Base-by-base conservation (phyloP, 2,888 invertebrate species). In the Byasa hedistus region DNA sequence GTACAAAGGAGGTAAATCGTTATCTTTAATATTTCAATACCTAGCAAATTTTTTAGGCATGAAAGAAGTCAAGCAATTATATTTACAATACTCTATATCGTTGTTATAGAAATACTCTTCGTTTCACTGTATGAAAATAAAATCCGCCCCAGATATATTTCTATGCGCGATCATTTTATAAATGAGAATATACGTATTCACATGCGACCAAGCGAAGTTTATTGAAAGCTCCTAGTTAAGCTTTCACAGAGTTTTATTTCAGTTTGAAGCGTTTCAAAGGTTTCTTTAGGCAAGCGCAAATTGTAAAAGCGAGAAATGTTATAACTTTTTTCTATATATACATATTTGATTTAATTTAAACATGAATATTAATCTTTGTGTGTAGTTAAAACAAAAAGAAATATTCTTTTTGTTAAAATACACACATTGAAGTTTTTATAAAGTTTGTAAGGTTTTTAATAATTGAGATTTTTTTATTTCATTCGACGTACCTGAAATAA, bases 201-300 rank as follows among this genome's bases (percentile, higher is more conserved):
- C 39, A 61, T 66, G 61, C 66, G 57, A 66, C 66, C 57, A 23
- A 61, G 57, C 57, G 57, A 66, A 66, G 57, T 66, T 66, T 57
- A 58, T 61, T 58, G 65, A 66, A 66, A 66, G 61, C 61, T 65
- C 61, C 61, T 65, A 65, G 65, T 65, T 65, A 61, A 56, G 65
- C 66, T 61, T 66, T 66, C 65, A 61, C 52, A 61, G 24, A 61
- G 56, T 65, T 65, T 65, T 52, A 66, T 61, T 66, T 61, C 52
- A 66, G 57, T 61, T 61, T 61, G 61, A 52, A 61, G 54, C 57
- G 24, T 66, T 66, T 61, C 66, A 61, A 66, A 66, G 66, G 61
- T 61, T 57, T 58, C 57, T 24, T 57, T 32, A 22, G 57, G 57
- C 57, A 57, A 57, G 52, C 19, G 27, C 23, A 66, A 66, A 54